Base-by-base conservation (phyloP, 2,888 invertebrate genomes). In the Brenthis daphne region DNA sequence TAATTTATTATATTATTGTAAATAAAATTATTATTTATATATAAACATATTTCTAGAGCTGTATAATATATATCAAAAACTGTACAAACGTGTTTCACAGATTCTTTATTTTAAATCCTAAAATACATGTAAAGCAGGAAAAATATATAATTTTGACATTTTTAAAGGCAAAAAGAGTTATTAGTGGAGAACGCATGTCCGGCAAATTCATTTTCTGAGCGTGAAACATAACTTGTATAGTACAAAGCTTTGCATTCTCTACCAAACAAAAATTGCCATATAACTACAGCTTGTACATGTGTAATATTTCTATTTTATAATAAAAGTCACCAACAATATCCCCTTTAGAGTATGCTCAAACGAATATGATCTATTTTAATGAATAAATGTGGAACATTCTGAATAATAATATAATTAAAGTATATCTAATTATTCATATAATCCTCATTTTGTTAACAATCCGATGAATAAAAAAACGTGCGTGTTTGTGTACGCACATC, bases 211-310 rank as follows among this genome's bases (percentile, higher is more conserved):
- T 63, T 63, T 53, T 53, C 63, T 53, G 63, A 13, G 58, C 58
- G 48, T 29, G 48, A 51, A 29, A 43, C 20, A 63, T 63, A 51
- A 16, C 63, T 63, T 16, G 16, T 63, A 24, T 63, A 53, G 16
- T 63, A 63, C 63, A 63, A 63, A 63, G 63, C 63, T 63, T 63
- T 63, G 63, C 63, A 53, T 63, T 63, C 61, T 37, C 37, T 43
- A 53, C 63, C 20, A 53, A 63, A 51, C 63, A 53, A 53, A 63
- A 63, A 63, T 63, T 60, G 58, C 58, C 5, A 29, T 48, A 14
- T 60, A 29, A 60, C 58, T 48, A 48, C 48, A 29, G 20, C 37
- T 63, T 37, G 61, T 51, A 29, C 13, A 12, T 61, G 16, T 53
- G 63, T 63, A 63, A 63, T 63, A 63, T 63, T 63, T 63, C 63